phyloP scores from a whole-genome alignment of 2,888 invertebrate genomes.

The Drosophila colorata region DNA sequence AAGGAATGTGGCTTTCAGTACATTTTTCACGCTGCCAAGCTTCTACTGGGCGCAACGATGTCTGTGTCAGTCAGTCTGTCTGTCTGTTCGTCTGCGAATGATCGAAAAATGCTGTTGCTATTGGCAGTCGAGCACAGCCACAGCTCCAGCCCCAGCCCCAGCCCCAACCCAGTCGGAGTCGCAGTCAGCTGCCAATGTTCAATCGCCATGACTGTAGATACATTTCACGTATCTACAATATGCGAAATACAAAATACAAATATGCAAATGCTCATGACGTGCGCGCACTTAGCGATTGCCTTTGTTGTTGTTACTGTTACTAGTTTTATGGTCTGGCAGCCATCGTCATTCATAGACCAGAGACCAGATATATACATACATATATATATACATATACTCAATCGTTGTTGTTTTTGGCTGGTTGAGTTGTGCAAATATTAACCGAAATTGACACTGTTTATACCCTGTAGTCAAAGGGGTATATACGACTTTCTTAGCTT shows the following conservation, averaged over 20 bases:
- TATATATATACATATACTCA: conserved; percentile 10
- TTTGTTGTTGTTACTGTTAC: conserved; percentile 23
- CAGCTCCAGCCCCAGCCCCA: conserved; percentile 6
- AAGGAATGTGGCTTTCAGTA: conserved; percentile 16
- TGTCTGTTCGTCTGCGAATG: conserved; percentile 30
- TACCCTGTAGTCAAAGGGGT: not conserved
- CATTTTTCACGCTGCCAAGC: conserved; percentile 15
- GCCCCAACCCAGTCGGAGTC: conserved; percentile 5
- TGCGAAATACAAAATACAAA: conserved; percentile 40
- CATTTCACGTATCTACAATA: conserved; percentile 44
- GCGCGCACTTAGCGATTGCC: conserved; percentile 53
- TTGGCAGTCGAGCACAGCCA: conserved; percentile 32
- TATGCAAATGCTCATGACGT: conserved; percentile 62
- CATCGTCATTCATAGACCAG: conserved; percentile 45
- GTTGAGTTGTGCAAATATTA: conserved; percentile 57
- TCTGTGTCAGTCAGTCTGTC: conserved; percentile 5
- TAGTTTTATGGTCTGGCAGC: conserved; percentile 50
- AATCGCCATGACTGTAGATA: conserved; percentile 48
- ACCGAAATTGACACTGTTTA: conserved; percentile 46
- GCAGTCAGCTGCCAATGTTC: conserved; percentile 44
- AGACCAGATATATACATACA: not conserved
- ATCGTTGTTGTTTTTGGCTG: conserved; percentile 21
- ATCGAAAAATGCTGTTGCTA: conserved; percentile 41
- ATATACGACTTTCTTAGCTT: not conserved
- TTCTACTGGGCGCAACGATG: conserved; percentile 15